phyloP scores from a whole-genome alignment of 2,113 vertebrate species.

The Pluvialis apricaria region DNA sequence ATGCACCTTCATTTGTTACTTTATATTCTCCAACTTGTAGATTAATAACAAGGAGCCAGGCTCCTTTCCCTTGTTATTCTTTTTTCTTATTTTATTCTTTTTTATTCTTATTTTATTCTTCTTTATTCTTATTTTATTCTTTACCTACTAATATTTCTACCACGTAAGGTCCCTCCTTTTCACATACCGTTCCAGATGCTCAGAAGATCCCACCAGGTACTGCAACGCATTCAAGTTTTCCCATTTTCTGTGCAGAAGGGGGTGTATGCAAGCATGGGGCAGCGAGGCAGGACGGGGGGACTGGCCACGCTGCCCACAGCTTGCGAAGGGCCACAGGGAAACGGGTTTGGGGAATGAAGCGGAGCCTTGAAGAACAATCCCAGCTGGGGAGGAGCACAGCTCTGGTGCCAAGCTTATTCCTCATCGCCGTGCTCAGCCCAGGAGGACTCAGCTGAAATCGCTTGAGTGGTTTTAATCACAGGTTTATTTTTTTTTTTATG shows the following conservation, averaged over 20 bases:
- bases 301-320: too few species aligned
- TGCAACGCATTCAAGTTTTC: background rate
- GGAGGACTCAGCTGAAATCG: background rate
- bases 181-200: background rate
- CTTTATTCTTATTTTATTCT: background rate
- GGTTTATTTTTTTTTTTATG: background rate
- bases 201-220: background rate
- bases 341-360: background rate
- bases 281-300: background rate
- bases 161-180: background rate
- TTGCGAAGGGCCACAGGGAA: background rate
- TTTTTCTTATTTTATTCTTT: background rate
- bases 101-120: background rate
- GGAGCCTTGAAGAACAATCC: background rate
- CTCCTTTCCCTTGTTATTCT: background rate
- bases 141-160: background rate
- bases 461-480: background rate
- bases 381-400: background rate
- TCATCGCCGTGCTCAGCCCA: background rate
- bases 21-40: background rate
- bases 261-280: rapidly evolving
- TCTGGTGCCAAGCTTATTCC: background rate
- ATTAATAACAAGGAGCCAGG: background rate
- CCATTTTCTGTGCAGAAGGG: background rate
- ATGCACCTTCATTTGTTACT: background rate